A percentile compares a stretch with the other conserved stretches of the same genome.
Conservation (phyloP, 2,797 vertebrate genomes). For the Phataginus tricuspis region DNA sequence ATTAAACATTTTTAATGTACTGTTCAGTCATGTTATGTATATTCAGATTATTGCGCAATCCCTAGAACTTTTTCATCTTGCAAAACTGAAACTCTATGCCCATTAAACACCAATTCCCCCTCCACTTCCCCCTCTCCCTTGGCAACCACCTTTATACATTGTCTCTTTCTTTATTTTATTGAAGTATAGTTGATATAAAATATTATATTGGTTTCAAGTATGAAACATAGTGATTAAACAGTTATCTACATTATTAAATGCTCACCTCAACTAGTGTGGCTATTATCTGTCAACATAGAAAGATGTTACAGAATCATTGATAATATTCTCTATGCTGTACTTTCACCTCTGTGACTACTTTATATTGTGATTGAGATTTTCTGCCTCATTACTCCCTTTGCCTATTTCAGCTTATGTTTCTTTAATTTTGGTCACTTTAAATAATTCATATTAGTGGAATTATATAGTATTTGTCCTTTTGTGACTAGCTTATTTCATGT, state of each 20-base stretch:
- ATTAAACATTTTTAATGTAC: background rate
- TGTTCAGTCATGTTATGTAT: background rate
- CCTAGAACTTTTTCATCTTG: background rate
- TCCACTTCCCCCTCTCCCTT: background rate
- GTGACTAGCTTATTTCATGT: background rate
- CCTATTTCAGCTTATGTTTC: background rate
- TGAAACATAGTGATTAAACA: too few species aligned
- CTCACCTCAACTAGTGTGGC: too few species aligned
- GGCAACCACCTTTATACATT: background rate
- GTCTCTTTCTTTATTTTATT: too few species aligned
- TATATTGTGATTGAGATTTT: too few species aligned
- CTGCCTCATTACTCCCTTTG: too few species aligned
- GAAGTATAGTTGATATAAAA: too few species aligned
- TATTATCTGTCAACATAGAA: too few species aligned
- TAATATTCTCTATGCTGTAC: too few species aligned
- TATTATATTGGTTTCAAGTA: too few species aligned
- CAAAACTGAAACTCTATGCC: background rate
- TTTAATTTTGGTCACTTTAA: background rate
- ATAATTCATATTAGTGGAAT: background rate
- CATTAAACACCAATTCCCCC: background rate
- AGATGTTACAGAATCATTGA: too few species aligned
- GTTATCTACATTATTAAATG: too few species aligned
- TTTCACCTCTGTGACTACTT: too few species aligned
- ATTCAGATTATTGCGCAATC: background rate
- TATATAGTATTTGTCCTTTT: background rate